Evolutionary conservation across 1,140 invertebrate species (phyloP).

Genomic region (Frieseomelitta varia): DNA sequence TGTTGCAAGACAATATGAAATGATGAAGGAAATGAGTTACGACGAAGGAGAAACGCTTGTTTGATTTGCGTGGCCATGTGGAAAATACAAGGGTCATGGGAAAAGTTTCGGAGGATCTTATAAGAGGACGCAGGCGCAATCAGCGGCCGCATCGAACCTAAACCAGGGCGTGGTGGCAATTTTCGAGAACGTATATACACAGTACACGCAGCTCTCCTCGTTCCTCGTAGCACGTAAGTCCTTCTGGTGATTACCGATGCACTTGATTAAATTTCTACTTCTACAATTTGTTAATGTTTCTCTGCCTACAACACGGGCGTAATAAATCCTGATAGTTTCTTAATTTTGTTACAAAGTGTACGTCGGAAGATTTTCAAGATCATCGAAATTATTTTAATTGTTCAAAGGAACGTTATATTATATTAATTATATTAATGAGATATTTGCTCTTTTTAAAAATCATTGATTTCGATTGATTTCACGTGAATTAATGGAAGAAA

Average conservation of each 20-base stretch:
- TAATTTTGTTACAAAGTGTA: not conserved
- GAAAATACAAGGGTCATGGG: not conserved
- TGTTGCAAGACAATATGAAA: not conserved
- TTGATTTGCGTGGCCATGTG: not conserved
- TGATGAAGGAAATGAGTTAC: not conserved
- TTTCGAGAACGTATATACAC: constrained; percentile 47
- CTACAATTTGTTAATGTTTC: not conserved
- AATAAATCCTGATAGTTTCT: not conserved
- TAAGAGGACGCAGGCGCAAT: constrained; percentile 26
- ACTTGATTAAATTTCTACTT: not conserved
- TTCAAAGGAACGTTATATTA: not conserved
- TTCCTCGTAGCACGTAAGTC: not conserved
- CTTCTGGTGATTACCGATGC: not conserved
- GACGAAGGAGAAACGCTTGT: not conserved
- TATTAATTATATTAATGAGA: no score
- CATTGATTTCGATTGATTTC: not conserved
- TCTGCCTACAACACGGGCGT: not conserved
- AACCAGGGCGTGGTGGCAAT: constrained; percentile 56
- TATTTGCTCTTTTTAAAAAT: not conserved
- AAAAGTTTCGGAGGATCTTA: constrained; percentile 26
- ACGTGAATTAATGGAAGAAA: not conserved
- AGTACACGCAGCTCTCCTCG: constrained; percentile 2
- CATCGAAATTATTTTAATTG: not conserved
- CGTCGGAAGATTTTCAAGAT: not conserved
- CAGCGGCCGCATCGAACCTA: constrained; percentile 9